phyloP scores from a whole-genome alignment of 2,113 vertebrate species.

The Numenius arquata region DNA sequence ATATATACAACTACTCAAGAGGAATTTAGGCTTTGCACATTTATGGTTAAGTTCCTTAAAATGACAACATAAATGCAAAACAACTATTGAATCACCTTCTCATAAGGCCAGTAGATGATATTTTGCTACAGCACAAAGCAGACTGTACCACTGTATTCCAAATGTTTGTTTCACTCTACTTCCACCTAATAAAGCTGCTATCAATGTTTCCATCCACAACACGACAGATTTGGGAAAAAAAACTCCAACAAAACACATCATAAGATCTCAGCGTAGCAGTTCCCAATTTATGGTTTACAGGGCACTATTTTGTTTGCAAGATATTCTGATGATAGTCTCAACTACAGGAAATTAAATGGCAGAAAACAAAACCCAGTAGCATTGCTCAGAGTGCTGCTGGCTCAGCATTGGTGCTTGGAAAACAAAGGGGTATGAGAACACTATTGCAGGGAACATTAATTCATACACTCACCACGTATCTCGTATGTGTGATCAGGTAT shows the following conservation, averaged over 20 bases:
- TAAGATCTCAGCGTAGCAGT: not conserved
- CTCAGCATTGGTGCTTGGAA: not conserved
- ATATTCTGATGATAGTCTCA: not conserved
- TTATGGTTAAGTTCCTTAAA: not conserved
- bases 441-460: not conserved
- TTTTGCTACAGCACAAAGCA: not conserved
- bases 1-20: not conserved
- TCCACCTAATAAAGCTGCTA: not conserved
- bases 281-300: not conserved
- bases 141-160: not conserved
- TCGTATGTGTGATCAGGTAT: accelerated
- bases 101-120: not conserved
- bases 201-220: not conserved
- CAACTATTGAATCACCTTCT: not conserved
- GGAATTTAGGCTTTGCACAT: not conserved
- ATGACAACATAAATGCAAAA: not conserved
- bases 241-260: not conserved
- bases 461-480: not conserved
- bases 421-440: not conserved
- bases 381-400: not conserved
- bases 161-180: not conserved
- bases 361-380: not conserved
- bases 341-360: conserved; percentile 33
- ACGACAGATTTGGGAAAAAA: not conserved
- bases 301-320: not conserved